Conservation (phyloP, 2,113 vertebrate genomes). For the Heterochromis multidens region DNA sequence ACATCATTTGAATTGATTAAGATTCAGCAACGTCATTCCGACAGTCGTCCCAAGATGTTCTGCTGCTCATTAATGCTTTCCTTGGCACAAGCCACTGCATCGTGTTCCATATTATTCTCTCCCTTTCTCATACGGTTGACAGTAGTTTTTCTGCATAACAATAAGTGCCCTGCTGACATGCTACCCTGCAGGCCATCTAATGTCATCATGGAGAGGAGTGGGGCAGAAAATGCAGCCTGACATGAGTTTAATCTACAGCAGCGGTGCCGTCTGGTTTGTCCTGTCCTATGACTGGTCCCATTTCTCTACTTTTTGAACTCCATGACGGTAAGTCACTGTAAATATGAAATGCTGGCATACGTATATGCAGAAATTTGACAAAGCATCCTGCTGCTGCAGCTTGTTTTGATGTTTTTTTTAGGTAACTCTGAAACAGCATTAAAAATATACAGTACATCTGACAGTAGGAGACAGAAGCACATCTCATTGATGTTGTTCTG, state of each 20-base stretch:
- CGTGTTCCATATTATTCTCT: neutral
- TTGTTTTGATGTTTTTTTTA: neutral
- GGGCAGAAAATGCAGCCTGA: constrained; percentile 17
- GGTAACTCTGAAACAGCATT: neutral
- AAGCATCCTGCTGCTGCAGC: neutral
- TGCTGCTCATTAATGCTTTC: constrained; percentile 6
- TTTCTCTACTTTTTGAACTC: neutral
- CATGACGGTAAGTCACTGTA: neutral
- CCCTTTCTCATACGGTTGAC: constrained; percentile 18
- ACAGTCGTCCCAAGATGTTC: neutral
- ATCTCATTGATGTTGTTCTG: neutral
- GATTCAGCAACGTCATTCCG: neutral
- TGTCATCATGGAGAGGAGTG: constrained; percentile 11
- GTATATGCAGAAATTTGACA: neutral
- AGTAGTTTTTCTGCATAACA: constrained; percentile 37
- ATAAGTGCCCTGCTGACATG: constrained; percentile 51
- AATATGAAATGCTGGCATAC: neutral
- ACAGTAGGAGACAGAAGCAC: neutral
- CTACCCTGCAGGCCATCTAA: constrained; percentile 53
- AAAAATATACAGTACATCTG: neutral
- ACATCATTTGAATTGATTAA: constrained; percentile 17
- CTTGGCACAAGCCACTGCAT: neutral
- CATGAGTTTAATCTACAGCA: constrained; percentile 28
- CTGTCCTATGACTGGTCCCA: constrained; percentile 4
- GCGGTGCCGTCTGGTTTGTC: neutral